Base-by-base conservation (phyloP, 2,888 invertebrate species). In the Mesorhabditis sp. region DNA sequence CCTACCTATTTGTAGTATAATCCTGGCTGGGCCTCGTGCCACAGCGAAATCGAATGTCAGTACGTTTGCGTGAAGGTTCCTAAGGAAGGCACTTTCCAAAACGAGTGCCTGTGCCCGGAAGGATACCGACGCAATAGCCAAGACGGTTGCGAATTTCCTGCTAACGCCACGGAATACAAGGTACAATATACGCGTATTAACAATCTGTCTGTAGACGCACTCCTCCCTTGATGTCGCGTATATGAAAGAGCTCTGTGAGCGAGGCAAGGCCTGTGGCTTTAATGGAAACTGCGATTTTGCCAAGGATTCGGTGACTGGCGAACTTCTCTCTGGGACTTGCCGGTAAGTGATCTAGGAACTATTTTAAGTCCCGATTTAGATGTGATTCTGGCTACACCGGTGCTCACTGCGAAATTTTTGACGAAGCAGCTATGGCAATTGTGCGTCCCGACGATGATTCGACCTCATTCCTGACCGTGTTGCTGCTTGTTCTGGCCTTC, bases 321-420 rank as follows among this genome's bases (percentile, higher is more conserved):
- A 50, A n/a, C 10, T 50, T n/a, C 10, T 13, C 7, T 10, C 7
- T n/a, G n/a, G 7, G 10, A 10, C 10, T 13, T 50, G 58, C 58
- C 10, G n/a, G 58, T 50, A 50, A 50, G 58, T 50, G 58, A 10
- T 13, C n/a, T n/a, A 0, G 58, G 10, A 50, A 13, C n/a, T 50
- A 50, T 50, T 13, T n/a, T 13, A 10, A 13, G 7, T 13, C 58
- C 7, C 58, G n/a, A 10, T 50, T 50, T 50, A 50, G 58, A 50
- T 50, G 58, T n/a, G n/a, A 50, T n/a, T 50, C 58, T 50, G 58
- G 58, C n/a, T 50, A 50, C 58, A 50, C 58, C n/a, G 58, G 58
- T n/a, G 7, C n/a, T 10, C n/a, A 13, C 58, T 50, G 58, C n/a
- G 58, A 50, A 50, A 13, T 50, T 10, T 13, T n/a, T n/a, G 58